Evolutionary conservation across 2,113 vertebrate species (phyloP).

Genomic region (Burhinus oedicnemus): DNA sequence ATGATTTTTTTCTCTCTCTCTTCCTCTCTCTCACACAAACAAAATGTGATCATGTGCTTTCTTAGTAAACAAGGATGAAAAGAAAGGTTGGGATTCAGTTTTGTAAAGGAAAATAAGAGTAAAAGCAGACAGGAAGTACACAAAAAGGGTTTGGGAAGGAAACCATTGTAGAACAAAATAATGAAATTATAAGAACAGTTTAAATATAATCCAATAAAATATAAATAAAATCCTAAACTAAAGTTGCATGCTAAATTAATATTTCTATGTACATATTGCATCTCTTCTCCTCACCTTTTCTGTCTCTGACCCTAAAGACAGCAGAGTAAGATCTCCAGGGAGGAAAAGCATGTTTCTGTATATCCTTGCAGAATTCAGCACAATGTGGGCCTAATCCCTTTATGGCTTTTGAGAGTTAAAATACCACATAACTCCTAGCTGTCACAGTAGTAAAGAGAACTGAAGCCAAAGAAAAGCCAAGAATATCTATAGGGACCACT

Average conservation of each 20-base stretch:
- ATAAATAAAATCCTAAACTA: neutral
- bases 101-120: neutral
- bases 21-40: neutral
- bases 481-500: neutral
- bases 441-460: neutral
- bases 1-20: neutral
- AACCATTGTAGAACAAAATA: neutral
- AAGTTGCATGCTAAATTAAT: neutral
- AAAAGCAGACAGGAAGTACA: neutral
- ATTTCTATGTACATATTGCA: neutral
- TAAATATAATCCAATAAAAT: neutral
- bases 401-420: slow-evolving; percentile 8
- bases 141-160: neutral
- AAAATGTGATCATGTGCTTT: neutral
- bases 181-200: neutral
- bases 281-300: neutral
- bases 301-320: neutral
- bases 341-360: neutral
- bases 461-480: slow-evolving; percentile 27
- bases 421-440: slow-evolving; percentile 5
- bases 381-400: neutral
- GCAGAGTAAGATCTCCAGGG: neutral
- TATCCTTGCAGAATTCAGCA: neutral
- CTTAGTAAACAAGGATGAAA: neutral
- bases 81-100: neutral